Evolutionary conservation across 2,797 vertebrate species (phyloP).

Genomic region (Enteromius viviparus): DNA sequence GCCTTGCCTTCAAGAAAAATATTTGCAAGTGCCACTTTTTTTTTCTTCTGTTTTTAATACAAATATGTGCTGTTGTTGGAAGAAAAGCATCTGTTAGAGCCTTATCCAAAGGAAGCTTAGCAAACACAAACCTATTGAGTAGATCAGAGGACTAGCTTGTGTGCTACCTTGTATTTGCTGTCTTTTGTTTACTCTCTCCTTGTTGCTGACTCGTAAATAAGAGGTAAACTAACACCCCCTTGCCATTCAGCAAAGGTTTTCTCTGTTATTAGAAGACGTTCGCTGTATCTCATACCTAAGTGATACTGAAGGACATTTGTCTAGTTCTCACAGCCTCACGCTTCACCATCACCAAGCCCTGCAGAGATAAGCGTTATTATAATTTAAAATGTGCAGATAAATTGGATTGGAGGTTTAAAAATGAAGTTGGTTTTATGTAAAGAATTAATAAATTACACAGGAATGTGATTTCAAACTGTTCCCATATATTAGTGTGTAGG

Average conservation of each 20-base stretch:
- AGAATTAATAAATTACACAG: neutral
- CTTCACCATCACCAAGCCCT: neutral
- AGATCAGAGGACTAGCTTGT: conserved; percentile 35
- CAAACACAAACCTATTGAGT: neutral
- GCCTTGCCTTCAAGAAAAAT: conserved; percentile 37
- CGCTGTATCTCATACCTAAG: conserved; percentile 5
- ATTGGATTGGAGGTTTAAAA: neutral
- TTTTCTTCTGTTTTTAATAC: conserved; percentile 19
- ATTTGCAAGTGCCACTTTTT: conserved; percentile 21
- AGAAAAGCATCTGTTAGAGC: conserved; percentile 32
- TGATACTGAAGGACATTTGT: conserved; percentile 13
- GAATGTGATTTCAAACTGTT: neutral
- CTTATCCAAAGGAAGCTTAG: neutral
- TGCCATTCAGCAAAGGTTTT: neutral
- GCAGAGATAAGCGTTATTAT: neutral
- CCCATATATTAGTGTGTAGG: neutral
- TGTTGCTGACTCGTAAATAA: conserved; percentile 54
- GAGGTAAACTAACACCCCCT: conserved; percentile 37
- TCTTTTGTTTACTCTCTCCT: conserved; percentile 45
- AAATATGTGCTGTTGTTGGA: conserved; percentile 28
- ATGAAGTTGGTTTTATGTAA: neutral
- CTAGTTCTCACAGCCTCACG: conserved; percentile 23
- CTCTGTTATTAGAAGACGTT: neutral
- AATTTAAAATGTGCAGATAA: neutral
- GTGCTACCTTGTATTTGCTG: conserved; percentile 45